Conservation (phyloP, 2,113 vertebrate species). For the Platichthys stellatus region DNA sequence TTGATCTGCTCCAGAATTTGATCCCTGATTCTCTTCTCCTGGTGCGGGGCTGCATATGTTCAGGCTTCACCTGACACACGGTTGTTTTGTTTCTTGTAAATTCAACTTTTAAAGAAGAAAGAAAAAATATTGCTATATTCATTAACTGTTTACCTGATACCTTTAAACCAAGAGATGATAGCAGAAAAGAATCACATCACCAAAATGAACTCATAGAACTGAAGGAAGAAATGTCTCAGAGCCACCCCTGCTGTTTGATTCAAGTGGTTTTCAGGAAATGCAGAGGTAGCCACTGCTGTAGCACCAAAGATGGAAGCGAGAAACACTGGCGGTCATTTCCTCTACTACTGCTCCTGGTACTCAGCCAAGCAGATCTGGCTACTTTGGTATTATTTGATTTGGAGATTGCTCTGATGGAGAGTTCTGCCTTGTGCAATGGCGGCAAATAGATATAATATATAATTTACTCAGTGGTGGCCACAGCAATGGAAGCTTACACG, state of each 20-base stretch:
- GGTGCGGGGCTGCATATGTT: too few relatives aligned
- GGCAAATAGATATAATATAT: too few relatives aligned
- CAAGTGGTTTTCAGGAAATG: background rate
- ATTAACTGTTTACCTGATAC: background rate
- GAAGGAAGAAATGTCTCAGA: background rate
- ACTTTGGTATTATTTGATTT: background rate
- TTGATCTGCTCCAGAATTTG: too few relatives aligned
- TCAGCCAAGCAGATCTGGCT: background rate
- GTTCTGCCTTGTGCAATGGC: too few relatives aligned
- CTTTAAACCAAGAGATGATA: background rate
- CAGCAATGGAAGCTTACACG: background rate
- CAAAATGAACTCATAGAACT: background rate
- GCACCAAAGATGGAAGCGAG: too few relatives aligned
- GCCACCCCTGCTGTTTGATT: background rate
- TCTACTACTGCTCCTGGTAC: background rate
- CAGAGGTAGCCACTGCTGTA: too few relatives aligned
- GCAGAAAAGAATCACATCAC: background rate
- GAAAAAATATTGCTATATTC: background rate
- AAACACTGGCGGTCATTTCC: too few relatives aligned
- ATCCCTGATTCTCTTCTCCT: too few relatives aligned
- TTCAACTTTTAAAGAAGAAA: too few relatives aligned
- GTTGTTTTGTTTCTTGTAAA: too few relatives aligned
- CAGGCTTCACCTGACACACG: too few relatives aligned
- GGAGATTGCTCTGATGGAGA: background rate
- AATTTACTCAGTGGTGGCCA: too few relatives aligned